Percentiles rank a stretch among this genome's conserved stretches.
Conservation (phyloP, 2,888 invertebrate species). For the Epinotia brunnichana region DNA sequence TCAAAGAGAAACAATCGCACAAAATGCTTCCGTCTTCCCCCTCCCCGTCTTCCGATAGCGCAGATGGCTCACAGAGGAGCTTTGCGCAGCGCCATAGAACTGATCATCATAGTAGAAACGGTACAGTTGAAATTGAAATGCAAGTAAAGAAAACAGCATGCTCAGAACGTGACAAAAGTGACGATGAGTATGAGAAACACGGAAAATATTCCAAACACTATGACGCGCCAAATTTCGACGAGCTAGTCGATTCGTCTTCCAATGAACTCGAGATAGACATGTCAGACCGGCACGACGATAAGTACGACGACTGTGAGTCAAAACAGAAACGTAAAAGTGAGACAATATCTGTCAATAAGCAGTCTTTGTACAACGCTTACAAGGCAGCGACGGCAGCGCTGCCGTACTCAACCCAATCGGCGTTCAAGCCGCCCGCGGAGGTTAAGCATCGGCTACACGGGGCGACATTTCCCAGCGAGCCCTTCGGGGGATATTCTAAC, state of each 20-base stretch:
- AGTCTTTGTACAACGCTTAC: constrained; percentile 82
- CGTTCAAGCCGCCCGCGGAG: constrained; percentile 90
- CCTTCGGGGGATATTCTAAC: constrained; percentile 89
- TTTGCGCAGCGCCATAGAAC: constrained; percentile 78
- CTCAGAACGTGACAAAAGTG: constrained; percentile 68
- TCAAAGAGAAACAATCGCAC: constrained; percentile 90
- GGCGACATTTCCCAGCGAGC: constrained; percentile 84
- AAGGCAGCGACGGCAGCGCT: constrained; percentile 82
- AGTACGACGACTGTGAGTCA: constrained; percentile 84
- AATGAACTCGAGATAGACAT: constrained; percentile 91
- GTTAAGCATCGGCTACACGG: constrained; percentile 82
- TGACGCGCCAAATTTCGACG: constrained; percentile 89
- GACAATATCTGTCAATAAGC: constrained; percentile 76
- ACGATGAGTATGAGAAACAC: constrained; percentile 71
- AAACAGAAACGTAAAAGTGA: constrained; percentile 81
- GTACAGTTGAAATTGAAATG: constrained; percentile 59
- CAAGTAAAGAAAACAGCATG: constrained; percentile 56
- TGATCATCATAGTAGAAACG: constrained; percentile 61
- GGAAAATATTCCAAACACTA: constrained; percentile 85
- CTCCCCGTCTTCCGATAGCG: constrained; percentile 85
- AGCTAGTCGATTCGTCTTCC: constrained; percentile 89
- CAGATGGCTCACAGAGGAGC: constrained; percentile 86
- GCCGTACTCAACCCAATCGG: constrained; percentile 90
- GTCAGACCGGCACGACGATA: constrained; percentile 88
- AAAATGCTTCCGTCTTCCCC: constrained; percentile 87